Percentiles rank a stretch among this genome's conserved stretches.
phyloP scores from a whole-genome alignment of 2,888 invertebrate genomes.

The Tuberolachnus salignus region DNA sequence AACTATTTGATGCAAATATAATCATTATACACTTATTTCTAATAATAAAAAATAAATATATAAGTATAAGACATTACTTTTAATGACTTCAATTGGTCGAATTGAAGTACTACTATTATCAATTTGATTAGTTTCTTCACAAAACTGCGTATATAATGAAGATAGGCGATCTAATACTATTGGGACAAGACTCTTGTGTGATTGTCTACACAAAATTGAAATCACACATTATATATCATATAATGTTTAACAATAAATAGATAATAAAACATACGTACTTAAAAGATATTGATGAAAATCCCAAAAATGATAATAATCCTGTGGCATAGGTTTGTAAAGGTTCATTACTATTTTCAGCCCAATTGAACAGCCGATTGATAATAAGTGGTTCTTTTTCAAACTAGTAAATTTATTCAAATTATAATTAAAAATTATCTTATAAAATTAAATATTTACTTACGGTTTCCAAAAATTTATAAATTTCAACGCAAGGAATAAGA shows the following conservation, averaged over 20 bases:
- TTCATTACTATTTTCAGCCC: conserved; percentile 87
- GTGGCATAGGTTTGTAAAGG: conserved; percentile 94
- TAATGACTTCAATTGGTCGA: too few species aligned
- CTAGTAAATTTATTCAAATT: conserved; percentile 39
- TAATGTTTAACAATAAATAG: not conserved
- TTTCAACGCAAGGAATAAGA: conserved; percentile 93
- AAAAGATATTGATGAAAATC: conserved; percentile 95
- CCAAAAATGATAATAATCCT: conserved; percentile 87
- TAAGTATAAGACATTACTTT: too few species aligned
- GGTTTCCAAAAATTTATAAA: conserved; percentile 86
- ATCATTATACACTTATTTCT: too few species aligned
- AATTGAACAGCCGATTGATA: conserved; percentile 82
- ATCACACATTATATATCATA: not conserved
- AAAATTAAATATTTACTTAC: conserved; percentile 62
- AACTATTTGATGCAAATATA: too few species aligned
- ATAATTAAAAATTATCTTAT: not conserved
- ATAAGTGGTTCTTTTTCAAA: conserved; percentile 87
- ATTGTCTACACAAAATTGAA: conserved; percentile 68
- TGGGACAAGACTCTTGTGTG: conserved; percentile 85
- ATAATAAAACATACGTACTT: conserved; percentile 64
- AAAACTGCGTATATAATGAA: conserved; percentile 70
- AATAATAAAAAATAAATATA: too few species aligned
- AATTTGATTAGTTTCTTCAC: conserved; percentile 63
- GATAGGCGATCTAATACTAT: conserved; percentile 84
- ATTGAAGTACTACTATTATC: conserved; percentile 76